These are phyloP conservation scores for Rhynchonycteris naso DNA, from an alignment of 2,797 vertebrate genomes.

Conservation along the genomic window DNA sequence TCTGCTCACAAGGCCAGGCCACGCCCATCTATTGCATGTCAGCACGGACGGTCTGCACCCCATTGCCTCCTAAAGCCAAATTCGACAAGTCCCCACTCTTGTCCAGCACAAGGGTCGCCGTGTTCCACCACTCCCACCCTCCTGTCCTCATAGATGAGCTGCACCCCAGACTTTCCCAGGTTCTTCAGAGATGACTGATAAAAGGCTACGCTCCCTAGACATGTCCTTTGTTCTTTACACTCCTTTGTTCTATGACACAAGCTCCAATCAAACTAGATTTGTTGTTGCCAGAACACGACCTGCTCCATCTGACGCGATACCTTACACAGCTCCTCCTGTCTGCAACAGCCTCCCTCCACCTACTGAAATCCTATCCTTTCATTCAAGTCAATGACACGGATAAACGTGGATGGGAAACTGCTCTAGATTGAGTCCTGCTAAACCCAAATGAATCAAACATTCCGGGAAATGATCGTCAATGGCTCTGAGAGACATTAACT, in stretches of 20 bases:
- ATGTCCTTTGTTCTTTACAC: neutral
- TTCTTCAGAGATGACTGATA: neutral
- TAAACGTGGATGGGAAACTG: neutral
- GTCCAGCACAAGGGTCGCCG: neutral
- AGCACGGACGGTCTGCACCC: neutral
- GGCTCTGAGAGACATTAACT: neutral
- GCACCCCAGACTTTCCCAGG: neutral
- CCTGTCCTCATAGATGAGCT: neutral
- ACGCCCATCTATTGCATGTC: neutral
- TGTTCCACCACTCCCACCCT: fast-evolving
- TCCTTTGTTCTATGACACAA: neutral
- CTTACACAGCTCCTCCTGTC: neutral
- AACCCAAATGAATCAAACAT: neutral
- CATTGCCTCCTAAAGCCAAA: neutral
- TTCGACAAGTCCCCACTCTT: neutral
- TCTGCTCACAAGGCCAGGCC: neutral
- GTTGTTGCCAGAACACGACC: neutral
- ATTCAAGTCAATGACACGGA: neutral
- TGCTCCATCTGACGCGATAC: neutral
- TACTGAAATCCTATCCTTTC: neutral
- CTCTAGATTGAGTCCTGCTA: neutral
- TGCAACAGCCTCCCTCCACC: neutral
- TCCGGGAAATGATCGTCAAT: neutral
- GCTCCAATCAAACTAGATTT: neutral
- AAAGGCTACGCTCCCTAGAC: neutral